phyloP scores from a whole-genome alignment of 2,113 vertebrate species.

The Leuciscus idus region DNA sequence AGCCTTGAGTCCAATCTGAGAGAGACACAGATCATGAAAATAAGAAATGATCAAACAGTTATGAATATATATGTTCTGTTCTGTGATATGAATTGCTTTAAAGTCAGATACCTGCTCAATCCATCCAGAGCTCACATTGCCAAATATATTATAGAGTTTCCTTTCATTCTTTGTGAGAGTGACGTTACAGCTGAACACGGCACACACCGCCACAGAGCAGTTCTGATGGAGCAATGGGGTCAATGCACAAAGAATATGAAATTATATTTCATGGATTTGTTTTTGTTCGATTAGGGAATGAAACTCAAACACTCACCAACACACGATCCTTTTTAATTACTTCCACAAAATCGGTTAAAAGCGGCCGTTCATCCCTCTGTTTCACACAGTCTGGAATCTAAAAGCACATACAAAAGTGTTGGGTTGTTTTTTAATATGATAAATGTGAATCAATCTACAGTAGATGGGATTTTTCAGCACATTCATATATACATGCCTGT shows the following conservation, averaged over 20 bases:
- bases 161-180: slow-evolving; percentile 60
- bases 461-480: background rate
- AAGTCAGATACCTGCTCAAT: slow-evolving; percentile 72
- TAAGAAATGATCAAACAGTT: background rate
- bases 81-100: background rate
- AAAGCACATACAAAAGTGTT: background rate
- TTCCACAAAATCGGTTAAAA: slow-evolving; percentile 40
- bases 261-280: background rate
- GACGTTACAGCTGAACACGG: slow-evolving; percentile 68
- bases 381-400: slow-evolving; percentile 72
- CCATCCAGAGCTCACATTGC: slow-evolving; percentile 78
- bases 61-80: background rate
- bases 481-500: slow-evolving; percentile 51
- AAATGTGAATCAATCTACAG: background rate
- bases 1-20: slow-evolving; percentile 65
- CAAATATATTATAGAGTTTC: slow-evolving; percentile 70
- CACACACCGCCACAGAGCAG: slow-evolving; percentile 76
- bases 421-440: background rate
- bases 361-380: slow-evolving; percentile 26
- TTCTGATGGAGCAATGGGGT: slow-evolving; percentile 63
- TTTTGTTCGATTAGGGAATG: background rate
- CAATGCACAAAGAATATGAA: slow-evolving; percentile 9
- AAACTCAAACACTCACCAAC: slow-evolving; percentile 63
- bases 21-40: background rate
- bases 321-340: slow-evolving; percentile 59